Evolutionary conservation across 1,140 invertebrate species (phyloP).

Genomic region (Cherax destructor): DNA sequence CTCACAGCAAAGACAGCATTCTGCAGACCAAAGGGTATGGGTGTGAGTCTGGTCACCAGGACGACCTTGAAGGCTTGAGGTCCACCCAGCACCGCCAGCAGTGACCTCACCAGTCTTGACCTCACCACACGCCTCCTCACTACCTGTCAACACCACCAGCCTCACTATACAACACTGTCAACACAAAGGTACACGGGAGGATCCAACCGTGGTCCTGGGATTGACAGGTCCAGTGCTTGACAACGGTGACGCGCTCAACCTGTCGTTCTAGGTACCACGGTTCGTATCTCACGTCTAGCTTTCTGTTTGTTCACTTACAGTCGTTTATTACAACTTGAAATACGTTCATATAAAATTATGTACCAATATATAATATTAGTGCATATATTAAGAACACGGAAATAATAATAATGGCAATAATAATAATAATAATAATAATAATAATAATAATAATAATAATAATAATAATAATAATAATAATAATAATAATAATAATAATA

Average conservation of each 20-base stretch:
- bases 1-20: slow-evolving; percentile 91
- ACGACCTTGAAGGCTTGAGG: slow-evolving; percentile 87
- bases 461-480: no score
- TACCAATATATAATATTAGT: no score
- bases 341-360: no score
- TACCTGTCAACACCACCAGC: background rate
- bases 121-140: slow-evolving; percentile 28
- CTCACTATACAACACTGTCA: background rate
- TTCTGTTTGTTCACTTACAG: no score
- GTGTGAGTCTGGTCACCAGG: slow-evolving; percentile 88
- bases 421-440: no score
- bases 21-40: slow-evolving; percentile 93
- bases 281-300: no score
- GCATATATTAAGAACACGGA: no score
- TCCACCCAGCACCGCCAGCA: slow-evolving; percentile 36
- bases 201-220: background rate
- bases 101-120: slow-evolving; percentile 12
- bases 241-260: background rate
- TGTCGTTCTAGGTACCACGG: no score
- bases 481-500: no score
- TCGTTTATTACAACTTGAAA: no score
- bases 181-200: background rate
- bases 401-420: no score
- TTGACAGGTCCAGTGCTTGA: background rate
- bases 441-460: no score